Percentiles rank a stretch among this genome's conserved stretches.
phyloP scores from a whole-genome alignment of 2,113 vertebrate species.

The Hymenochirus boettgeri region DNA sequence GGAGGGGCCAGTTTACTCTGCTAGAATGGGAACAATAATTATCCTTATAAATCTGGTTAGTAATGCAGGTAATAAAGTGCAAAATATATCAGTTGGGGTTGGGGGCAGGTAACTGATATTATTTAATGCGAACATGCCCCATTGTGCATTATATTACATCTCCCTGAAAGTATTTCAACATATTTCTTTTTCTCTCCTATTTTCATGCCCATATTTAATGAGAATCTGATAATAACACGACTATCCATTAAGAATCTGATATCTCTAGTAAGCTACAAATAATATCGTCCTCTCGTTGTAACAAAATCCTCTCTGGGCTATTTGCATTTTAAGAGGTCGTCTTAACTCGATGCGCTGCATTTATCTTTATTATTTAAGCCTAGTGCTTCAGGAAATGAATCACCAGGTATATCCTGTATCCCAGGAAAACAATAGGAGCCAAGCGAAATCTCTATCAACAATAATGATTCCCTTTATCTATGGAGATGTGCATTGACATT shows the following conservation, averaged over 20 bases:
- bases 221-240: no score
- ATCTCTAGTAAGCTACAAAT: slow-evolving; percentile 20
- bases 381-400: slow-evolving; percentile 23
- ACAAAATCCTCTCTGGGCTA: slow-evolving; percentile 17
- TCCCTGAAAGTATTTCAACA: no score
- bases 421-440: slow-evolving; percentile 16
- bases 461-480: slow-evolving; percentile 30
- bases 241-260: slow-evolving; percentile 22
- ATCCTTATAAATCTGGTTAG: no score
- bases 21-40: no score
- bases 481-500: slow-evolving; percentile 29
- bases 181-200: no score
- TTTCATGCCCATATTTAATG: no score
- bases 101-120: no score
- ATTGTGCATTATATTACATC: no score
- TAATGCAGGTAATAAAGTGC: no score
- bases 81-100: no score
- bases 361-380: slow-evolving; percentile 20
- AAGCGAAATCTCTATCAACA: slow-evolving; percentile 17
- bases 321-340: slow-evolving; percentile 21
- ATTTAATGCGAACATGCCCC: no score
- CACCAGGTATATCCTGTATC: slow-evolving; percentile 19
- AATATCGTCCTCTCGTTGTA: slow-evolving; percentile 10
- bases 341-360: slow-evolving; percentile 19
- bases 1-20: no score